Evolutionary conservation across 2,888 invertebrate species (phyloP).

Genomic region (Cremastobaeus sp.): DNA sequence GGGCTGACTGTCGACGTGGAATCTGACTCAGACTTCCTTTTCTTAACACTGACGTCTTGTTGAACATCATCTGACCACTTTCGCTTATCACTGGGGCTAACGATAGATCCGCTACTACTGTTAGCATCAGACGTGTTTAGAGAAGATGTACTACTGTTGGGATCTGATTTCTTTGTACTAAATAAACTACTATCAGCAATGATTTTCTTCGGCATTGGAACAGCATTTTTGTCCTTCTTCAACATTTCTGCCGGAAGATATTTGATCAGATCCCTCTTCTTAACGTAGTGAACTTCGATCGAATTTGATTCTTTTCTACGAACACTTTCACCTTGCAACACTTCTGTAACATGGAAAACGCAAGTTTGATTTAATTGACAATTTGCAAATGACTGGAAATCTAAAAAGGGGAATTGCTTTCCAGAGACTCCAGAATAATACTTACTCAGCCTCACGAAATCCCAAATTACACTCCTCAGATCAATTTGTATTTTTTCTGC

Average conservation of each 20-base stretch:
- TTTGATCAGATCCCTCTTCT: constrained; percentile 86
- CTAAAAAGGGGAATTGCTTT: too few species aligned
- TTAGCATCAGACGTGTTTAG: neutral
- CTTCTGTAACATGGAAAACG: constrained; percentile 21
- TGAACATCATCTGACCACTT: constrained; percentile 8
- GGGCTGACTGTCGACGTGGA: neutral
- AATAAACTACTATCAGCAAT: constrained; percentile 34
- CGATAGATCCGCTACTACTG: constrained; percentile 1
- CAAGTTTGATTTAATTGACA: neutral
- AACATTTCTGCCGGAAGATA: constrained; percentile 86
- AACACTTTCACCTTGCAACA: constrained; percentile 79
- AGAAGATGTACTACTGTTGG: constrained; percentile 24
- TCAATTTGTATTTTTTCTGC: constrained; percentile 26
- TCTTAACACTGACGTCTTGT: constrained; percentile 11
- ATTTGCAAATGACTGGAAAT: neutral
- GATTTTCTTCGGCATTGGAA: constrained; percentile 79
- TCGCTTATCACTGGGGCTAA: constrained; percentile 5
- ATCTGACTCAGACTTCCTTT: constrained; percentile 18
- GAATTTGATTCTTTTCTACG: constrained; percentile 86
- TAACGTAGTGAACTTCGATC: constrained; percentile 92
- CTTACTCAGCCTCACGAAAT: constrained; percentile 92
- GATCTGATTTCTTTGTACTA: neutral
- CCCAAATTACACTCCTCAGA: constrained; percentile 85
- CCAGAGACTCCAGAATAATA: too few species aligned
- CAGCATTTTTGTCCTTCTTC: constrained; percentile 82